These are phyloP conservation scores for Hyppa rectilinea DNA, from an alignment of 2,888 invertebrate species.

Conservation along the genomic window DNA sequence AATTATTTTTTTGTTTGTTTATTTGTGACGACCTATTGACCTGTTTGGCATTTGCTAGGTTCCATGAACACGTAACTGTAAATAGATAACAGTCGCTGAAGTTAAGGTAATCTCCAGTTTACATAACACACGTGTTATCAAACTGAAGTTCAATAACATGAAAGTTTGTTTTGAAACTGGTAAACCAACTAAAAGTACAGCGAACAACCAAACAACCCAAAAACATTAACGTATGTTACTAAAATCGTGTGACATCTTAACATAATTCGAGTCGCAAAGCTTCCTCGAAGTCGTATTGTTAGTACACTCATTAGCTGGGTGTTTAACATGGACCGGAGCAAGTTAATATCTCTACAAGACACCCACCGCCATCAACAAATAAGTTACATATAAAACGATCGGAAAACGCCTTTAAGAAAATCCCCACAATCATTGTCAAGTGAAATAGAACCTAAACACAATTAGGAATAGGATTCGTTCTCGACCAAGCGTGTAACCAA, in stretches of 20 bases:
- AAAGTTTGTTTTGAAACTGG: conserved; percentile 22
- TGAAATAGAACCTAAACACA: conserved; percentile 81
- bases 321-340: conserved; percentile 74
- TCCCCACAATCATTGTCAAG: conserved; percentile 72
- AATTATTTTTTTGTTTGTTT: conserved; percentile 49
- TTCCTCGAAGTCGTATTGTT: conserved; percentile 66
- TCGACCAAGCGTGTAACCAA: conserved; percentile 82
- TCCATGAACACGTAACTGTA: conserved; percentile 3
- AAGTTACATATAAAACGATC: conserved; percentile 83
- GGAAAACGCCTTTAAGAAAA: conserved; percentile 79
- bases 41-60: conserved; percentile 19
- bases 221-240: conserved; percentile 16
- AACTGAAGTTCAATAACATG: conserved; percentile 3
- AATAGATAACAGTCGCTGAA: not conserved
- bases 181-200: conserved; percentile 12
- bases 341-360: conserved; percentile 79
- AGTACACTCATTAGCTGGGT: conserved; percentile 75
- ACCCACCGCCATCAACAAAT: conserved; percentile 80
- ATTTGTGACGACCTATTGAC: conserved; percentile 26
- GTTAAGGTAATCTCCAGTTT: conserved; percentile 13
- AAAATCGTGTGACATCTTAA: conserved; percentile 55
- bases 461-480: conserved; percentile 80
- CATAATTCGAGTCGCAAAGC: conserved; percentile 62
- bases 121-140: conserved; percentile 10
- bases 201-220: conserved; percentile 34